These are phyloP conservation scores for Monodelphis domestica DNA, from an alignment of 2,797 vertebrate species.

Conservation along the genomic window DNA sequence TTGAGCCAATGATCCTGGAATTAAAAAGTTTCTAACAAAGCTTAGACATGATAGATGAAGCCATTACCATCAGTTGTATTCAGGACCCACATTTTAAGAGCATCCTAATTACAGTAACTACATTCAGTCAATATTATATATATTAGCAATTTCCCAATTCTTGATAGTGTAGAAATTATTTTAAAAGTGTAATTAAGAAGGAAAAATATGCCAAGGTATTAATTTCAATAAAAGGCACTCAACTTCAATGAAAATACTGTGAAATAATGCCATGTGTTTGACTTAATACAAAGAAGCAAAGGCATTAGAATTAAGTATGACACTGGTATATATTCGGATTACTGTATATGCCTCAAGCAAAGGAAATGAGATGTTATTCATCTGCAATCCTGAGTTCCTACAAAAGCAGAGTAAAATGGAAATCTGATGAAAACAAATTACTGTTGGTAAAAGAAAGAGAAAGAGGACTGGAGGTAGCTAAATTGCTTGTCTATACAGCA, in stretches of 20 bases:
- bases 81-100: slow-evolving; percentile 50
- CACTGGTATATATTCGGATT: not conserved
- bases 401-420: slow-evolving; percentile 24
- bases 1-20: slow-evolving; percentile 61
- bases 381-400: slow-evolving; percentile 14
- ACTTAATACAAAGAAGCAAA: slow-evolving; percentile 8
- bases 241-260: not conserved
- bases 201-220: slow-evolving; percentile 70
- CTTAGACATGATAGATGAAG: slow-evolving; percentile 56
- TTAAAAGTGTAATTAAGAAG: slow-evolving; percentile 75
- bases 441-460: slow-evolving; percentile 32
- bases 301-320: not conserved
- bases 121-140: slow-evolving; percentile 66
- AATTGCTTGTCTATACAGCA: slow-evolving; percentile 22
- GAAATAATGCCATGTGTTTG: not conserved
- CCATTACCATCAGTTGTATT: slow-evolving; percentile 51
- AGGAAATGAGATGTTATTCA: not conserved
- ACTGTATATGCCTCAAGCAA: not conserved
- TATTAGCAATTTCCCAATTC: slow-evolving; percentile 68
- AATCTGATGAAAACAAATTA: slow-evolving; percentile 43
- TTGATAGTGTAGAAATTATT: slow-evolving; percentile 70
- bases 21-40: slow-evolving; percentile 65
- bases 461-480: not conserved
- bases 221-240: slow-evolving; percentile 65
- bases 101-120: slow-evolving; percentile 44